Evolutionary conservation across 64 coral and sea anemone genomes (phyloP).

Genomic region (Porites australiensis): DNA sequence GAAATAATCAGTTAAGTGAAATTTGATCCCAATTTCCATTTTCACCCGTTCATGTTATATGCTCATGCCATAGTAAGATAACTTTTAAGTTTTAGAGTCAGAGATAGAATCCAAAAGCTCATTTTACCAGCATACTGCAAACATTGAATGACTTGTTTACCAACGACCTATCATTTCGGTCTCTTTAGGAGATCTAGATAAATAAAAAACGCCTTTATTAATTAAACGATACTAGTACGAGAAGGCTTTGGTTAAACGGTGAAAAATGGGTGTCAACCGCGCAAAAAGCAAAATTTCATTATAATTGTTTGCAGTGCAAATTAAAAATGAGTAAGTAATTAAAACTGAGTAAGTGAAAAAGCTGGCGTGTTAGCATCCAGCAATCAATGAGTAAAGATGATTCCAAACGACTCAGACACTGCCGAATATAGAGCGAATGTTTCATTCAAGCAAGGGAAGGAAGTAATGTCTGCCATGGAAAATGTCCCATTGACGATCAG

Average conservation of each 20-base stretch:
- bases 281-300: too few relatives aligned
- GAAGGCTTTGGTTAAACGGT: too few relatives aligned
- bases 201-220: too few relatives aligned
- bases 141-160: not conserved
- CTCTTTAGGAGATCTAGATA: not conserved
- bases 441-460: not conserved
- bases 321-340: too few relatives aligned
- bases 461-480: not conserved
- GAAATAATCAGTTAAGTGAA: not conserved
- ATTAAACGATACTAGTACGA: too few relatives aligned
- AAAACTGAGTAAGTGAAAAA: too few relatives aligned
- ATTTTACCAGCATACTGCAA: not conserved
- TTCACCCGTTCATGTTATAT: not conserved
- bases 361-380: too few relatives aligned
- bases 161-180: too few relatives aligned
- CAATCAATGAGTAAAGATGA: not conserved
- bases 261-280: too few relatives aligned
- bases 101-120: not conserved
- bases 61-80: too few relatives aligned
- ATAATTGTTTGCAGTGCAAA: too few relatives aligned
- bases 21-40: not conserved
- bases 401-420: not conserved
- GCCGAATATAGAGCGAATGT: not conserved
- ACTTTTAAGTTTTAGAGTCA: too few relatives aligned
- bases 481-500: not conserved